phyloP scores from a whole-genome alignment of 2,113 vertebrate genomes.

The Psittacus erithacus region DNA sequence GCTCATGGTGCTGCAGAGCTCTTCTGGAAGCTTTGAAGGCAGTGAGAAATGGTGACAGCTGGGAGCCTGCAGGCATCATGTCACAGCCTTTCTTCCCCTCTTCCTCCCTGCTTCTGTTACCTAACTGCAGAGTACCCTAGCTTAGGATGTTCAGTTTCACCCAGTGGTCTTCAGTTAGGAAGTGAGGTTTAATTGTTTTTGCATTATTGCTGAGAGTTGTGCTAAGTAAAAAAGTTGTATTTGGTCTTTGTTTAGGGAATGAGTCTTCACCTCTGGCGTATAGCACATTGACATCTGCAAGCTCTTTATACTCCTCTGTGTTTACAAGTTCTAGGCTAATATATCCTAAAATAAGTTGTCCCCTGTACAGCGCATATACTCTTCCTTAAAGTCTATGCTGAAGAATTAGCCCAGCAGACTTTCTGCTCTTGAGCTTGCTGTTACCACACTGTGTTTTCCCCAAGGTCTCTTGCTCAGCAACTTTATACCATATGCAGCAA shows the following conservation, averaged over 20 bases:
- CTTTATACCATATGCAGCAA: not conserved
- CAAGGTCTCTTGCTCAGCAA: not conserved
- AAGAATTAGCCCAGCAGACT: not conserved
- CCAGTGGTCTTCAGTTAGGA: not conserved
- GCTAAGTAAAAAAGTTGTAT: not conserved
- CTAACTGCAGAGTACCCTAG: not conserved
- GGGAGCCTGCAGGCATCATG: not conserved
- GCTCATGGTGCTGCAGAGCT: rapidly evolving
- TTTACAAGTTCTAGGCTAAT: not conserved
- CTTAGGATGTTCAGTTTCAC: not conserved
- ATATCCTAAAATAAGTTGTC: not conserved
- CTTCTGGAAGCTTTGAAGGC: not conserved
- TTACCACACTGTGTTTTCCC: not conserved
- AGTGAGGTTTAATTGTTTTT: not conserved
- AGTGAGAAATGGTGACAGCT: not conserved
- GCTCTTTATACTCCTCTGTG: not conserved
- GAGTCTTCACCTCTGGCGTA: not conserved
- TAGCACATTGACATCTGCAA: not conserved
- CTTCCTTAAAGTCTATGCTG: not conserved
- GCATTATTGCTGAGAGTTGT: not conserved
- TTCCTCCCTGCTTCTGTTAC: not conserved
- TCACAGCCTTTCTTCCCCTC: not conserved
- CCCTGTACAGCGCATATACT: not conserved
- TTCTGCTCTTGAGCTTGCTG: not conserved
- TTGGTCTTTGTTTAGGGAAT: not conserved